A percentile compares a stretch with the other conserved stretches of the same genome.
Conservation (phyloP, 2,113 vertebrate genomes). For the Corythornis cristatus region DNA sequence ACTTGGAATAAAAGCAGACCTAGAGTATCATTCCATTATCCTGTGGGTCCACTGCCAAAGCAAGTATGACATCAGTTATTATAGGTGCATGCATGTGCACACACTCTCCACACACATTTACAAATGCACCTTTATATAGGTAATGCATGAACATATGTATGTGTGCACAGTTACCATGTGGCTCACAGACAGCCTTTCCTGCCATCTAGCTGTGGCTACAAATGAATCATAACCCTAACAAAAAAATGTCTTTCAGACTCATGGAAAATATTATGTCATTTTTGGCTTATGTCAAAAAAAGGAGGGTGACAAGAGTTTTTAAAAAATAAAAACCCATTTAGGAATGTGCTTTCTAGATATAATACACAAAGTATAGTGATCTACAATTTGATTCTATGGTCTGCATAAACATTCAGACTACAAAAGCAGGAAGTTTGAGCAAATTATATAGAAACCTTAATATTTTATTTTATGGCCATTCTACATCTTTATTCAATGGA, state of each 20-base stretch:
- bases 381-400: background rate
- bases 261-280: conserved; percentile 1
- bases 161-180: background rate
- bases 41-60: background rate
- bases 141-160: background rate
- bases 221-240: conserved; percentile 16
- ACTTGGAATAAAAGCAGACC: background rate
- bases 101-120: background rate
- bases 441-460: background rate
- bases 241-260: conserved; percentile 1
- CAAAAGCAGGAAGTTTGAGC: background rate
- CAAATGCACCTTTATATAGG: background rate
- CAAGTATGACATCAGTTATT: background rate
- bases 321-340: background rate
- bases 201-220: background rate
- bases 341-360: background rate
- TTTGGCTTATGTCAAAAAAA: conserved; percentile 6
- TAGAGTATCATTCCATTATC: background rate
- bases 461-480: background rate
- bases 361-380: background rate
- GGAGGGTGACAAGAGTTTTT: background rate
- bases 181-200: conserved; percentile 24
- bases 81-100: background rate
- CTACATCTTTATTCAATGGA: background rate
- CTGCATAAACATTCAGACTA: background rate